These are phyloP conservation scores for Eriosoma lanigerum DNA, from an alignment of 1,140 invertebrate species.

Conservation along the genomic window DNA sequence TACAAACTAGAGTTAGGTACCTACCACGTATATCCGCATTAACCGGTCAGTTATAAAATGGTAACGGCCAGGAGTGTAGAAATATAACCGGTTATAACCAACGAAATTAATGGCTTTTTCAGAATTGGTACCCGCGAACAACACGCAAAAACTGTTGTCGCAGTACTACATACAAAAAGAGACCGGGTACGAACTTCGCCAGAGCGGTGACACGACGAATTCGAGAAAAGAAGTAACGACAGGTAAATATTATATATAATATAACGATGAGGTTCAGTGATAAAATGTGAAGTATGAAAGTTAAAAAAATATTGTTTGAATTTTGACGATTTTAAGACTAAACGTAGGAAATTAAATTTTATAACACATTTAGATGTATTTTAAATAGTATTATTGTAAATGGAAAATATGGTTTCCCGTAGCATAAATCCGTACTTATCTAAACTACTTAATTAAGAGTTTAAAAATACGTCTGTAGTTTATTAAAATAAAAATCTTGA, in stretches of 20 bases:
- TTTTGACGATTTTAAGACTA: too few species aligned
- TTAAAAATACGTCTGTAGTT: background rate
- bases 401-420: too few species aligned
- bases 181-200: conserved; percentile 55
- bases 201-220: conserved; percentile 59
- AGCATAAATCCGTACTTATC: too few species aligned
- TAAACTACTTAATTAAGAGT: too few species aligned
- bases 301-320: too few species aligned
- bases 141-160: conserved; percentile 60
- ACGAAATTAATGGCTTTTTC: background rate
- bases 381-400: too few species aligned
- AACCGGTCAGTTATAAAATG: background rate
- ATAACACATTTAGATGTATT: too few species aligned
- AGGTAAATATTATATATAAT: conserved; percentile 54
- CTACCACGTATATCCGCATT: background rate
- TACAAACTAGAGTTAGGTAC: background rate
- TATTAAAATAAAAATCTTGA: too few species aligned
- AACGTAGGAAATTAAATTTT: too few species aligned
- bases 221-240: conserved; percentile 57
- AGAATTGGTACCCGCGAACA: conserved; percentile 39
- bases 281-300: too few species aligned
- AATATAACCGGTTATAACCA: background rate
- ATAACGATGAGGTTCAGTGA: too few species aligned
- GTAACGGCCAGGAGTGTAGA: background rate
- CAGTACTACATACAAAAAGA: conserved; percentile 59